A percentile compares a stretch with the other conserved stretches of the same genome.
Evolutionary conservation across 2,888 invertebrate genomes (phyloP).

Genomic region (Saturnia japonica): DNA sequence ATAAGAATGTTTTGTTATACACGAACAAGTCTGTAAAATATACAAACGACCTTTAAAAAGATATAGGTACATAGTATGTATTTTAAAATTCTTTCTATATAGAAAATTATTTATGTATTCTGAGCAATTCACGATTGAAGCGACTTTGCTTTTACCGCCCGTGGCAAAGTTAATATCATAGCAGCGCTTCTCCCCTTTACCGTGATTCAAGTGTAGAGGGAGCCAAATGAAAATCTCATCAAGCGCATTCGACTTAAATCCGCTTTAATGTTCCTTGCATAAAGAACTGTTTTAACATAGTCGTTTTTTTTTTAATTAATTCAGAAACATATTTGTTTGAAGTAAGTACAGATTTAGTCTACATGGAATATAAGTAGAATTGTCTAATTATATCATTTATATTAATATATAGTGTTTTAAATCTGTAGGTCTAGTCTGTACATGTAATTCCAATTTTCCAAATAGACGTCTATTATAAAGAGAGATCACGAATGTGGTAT

Average conservation of each 20-base stretch:
- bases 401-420: too few relatives aligned
- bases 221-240: slow-evolving; percentile 60
- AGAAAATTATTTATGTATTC: slow-evolving; percentile 11
- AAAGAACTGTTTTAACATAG: slow-evolving; percentile 22
- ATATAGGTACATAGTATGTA: neutral
- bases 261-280: slow-evolving; percentile 38
- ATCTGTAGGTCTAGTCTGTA: too few relatives aligned
- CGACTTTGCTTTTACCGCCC: slow-evolving; percentile 33
- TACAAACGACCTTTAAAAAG: too few relatives aligned
- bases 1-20: too few relatives aligned
- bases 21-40: too few relatives aligned
- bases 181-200: slow-evolving; percentile 36
- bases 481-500: too few relatives aligned
- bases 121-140: slow-evolving; percentile 37
- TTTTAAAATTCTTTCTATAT: slow-evolving; percentile 20
- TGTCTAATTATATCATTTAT: too few relatives aligned
- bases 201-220: slow-evolving; percentile 46
- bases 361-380: neutral
- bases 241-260: slow-evolving; percentile 39
- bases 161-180: slow-evolving; percentile 39
- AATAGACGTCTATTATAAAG: too few relatives aligned
- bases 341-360: neutral
- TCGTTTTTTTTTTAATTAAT: neutral
- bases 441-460: too few relatives aligned
- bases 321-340: neutral